Base-by-base conservation (phyloP, 2,797 vertebrate genomes). In the Pyrrhura leucotis region DNA sequence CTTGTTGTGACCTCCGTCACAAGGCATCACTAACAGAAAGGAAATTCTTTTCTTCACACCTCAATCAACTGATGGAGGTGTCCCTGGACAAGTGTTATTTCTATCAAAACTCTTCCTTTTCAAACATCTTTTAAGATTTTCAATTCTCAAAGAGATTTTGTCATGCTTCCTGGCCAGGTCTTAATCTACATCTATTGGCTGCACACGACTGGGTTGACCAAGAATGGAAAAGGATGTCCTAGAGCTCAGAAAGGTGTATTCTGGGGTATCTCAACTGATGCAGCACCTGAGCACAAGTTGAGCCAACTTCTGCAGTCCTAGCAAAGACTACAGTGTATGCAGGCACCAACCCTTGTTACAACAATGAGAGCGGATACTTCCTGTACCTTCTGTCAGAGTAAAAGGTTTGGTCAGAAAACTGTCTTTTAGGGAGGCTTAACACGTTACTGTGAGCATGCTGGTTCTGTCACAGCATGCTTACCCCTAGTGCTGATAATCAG, bases 381-480 rank as follows among this genome's bases (percentile, higher is more conserved):
- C 6, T 6, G 58, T 62, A 35, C 5, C 3, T 50, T 81, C 54
- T n/a, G 10, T 33, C 19, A 26, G 14, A 1, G 3, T 23, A 26
- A 72, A 90, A 75, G 29, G 14, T 31, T 83, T 35, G 9, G 1
- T 37, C 23, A 61, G 44, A 88, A 88, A 80, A 20, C 15, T 53
- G 82, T 53, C 2, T 61, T 82, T 53, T 28, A 85, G 20, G 8
- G 5, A 76, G 1, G 23, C 8, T 28, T 35, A 44, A 33, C 11
- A 9, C 0, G 0, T 44, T 47, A 59, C 4, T 54, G 14, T 9
- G 9, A 78, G 15, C 1, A 0, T 71, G 17, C n/a, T 89, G n/a
- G 22, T 40, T 86, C 18, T 51, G 73, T 20, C 73, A 67, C 2
- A 12, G 40, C 1, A 0, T 71, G 21, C 28, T 89, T 21, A 20